These are phyloP conservation scores for Pseudoatta argentina DNA, from an alignment of 1,140 invertebrate species.

Conservation along the genomic window DNA sequence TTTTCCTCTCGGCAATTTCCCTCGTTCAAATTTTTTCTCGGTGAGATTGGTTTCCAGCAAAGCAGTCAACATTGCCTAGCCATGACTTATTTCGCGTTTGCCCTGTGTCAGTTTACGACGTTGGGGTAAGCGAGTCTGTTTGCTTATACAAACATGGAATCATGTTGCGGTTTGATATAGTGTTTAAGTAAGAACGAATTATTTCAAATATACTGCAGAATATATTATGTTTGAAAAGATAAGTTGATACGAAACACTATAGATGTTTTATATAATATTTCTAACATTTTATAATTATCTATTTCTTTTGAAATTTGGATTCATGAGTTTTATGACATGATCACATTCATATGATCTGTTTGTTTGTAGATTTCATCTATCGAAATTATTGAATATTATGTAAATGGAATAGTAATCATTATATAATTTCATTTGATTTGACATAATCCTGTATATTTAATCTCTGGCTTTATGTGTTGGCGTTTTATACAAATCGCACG, in stretches of 20 bases:
- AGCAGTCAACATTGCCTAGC: not conserved
- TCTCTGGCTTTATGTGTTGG: not conserved
- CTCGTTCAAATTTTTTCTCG: not conserved
- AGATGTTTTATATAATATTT: not conserved
- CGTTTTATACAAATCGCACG: conserved; percentile 5
- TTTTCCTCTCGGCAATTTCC: not conserved
- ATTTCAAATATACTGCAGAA: not conserved
- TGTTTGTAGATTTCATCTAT: not conserved
- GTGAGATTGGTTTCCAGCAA: not conserved
- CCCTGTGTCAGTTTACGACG: conserved; percentile 18
- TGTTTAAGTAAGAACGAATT: conserved; percentile 23
- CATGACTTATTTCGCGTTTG: conserved; percentile 5
- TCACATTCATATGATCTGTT: not conserved
- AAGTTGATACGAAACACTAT: not conserved
- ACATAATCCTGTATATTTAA: not conserved
- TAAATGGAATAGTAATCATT: not conserved
- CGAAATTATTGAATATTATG: not conserved
- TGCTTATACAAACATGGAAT: not conserved
- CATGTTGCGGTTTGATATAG: conserved; percentile 5
- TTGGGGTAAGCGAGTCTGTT: conserved; percentile 4
- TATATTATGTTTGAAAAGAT: not conserved
- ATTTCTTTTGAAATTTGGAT: not conserved
- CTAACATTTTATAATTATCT: not conserved
- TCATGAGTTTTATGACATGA: too few species aligned
- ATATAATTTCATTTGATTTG: not conserved